Conservation (phyloP, 1,140 invertebrate species). For the Polyergus mexicanus region DNA sequence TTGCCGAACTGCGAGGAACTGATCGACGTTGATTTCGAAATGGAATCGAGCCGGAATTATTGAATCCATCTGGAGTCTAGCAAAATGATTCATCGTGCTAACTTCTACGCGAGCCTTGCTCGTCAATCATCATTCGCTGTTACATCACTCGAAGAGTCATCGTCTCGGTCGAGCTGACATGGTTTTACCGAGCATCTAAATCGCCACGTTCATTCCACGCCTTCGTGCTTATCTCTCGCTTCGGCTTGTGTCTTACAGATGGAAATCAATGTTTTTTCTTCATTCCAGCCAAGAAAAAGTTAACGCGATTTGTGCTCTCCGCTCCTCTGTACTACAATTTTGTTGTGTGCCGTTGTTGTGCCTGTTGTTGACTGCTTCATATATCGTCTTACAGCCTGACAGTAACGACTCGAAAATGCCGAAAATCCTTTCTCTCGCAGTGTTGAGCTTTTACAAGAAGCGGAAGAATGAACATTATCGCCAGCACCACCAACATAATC, state of each 20-base stretch:
- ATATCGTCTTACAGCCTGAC: conserved; percentile 60
- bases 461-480: neutral
- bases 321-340: conserved; percentile 68
- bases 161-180: conserved; percentile 24
- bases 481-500: neutral
- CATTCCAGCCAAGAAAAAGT: conserved; percentile 29
- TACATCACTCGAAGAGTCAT: conserved; percentile 43
- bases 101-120: conserved; percentile 1
- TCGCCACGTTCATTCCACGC: conserved; percentile 49
- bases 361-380: conserved; percentile 71
- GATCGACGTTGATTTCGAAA: neutral
- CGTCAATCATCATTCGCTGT: conserved; percentile 42
- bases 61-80: neutral
- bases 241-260: conserved; percentile 47
- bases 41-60: neutral
- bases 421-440: conserved; percentile 28
- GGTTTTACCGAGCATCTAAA: conserved; percentile 13
- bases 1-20: neutral
- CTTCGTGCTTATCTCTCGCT: conserved; percentile 65
- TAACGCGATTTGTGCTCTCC: conserved; percentile 63
- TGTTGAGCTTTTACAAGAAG: conserved; percentile 1
- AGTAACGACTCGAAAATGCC: conserved; percentile 24
- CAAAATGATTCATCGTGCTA: conserved; percentile 13
- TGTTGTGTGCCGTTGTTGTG: conserved; percentile 68
- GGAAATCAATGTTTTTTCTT: conserved; percentile 44